Conservation (phyloP, 2,113 vertebrate genomes). For the Antechinus flavipes region DNA sequence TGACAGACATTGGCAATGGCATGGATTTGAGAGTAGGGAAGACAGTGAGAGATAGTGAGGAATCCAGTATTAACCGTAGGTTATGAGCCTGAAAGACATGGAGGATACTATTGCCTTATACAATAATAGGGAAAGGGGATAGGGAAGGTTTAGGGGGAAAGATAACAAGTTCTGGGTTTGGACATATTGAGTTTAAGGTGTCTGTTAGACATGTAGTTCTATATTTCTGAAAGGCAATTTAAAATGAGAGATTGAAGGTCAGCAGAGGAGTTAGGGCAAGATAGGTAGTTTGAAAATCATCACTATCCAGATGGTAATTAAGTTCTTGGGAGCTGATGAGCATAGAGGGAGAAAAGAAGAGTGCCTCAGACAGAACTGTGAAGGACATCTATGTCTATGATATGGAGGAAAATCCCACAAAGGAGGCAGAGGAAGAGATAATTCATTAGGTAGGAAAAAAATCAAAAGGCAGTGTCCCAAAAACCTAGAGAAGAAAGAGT, state of each 20-base stretch:
- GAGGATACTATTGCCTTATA: not conserved
- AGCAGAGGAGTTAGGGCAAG: not conserved
- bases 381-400: not conserved
- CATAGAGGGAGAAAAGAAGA: not conserved
- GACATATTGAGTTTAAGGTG: not conserved
- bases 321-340: not conserved
- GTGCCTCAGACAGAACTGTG: not conserved
- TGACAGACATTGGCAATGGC: not conserved
- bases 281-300: not conserved
- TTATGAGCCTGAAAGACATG: not conserved
- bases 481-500: not conserved
- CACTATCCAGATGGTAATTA: not conserved
- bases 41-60: not conserved
- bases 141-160: not conserved
- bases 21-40: not conserved
- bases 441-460: not conserved
- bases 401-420: not conserved
- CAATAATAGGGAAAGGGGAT: not conserved
- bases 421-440: not conserved
- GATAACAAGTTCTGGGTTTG: not conserved
- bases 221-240: not conserved
- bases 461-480: not conserved
- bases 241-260: not conserved
- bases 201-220: not conserved
- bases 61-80: not conserved